Percentiles rank a stretch among this genome's conserved stretches.
These are phyloP conservation scores for Sesia bembeciformis DNA, from an alignment of 2,888 invertebrate species.

Conservation along the genomic window DNA sequence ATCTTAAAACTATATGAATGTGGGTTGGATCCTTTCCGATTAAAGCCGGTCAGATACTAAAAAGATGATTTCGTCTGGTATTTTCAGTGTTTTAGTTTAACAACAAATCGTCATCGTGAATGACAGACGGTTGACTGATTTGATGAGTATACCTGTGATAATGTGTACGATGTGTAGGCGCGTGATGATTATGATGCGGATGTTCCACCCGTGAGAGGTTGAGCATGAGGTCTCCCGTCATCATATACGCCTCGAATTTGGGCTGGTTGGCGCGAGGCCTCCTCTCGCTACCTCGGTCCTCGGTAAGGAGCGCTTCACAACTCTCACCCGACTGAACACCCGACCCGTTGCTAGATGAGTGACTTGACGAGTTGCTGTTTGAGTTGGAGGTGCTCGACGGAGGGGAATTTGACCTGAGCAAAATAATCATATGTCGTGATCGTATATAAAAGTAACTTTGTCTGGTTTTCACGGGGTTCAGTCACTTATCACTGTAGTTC, in stretches of 20 bases:
- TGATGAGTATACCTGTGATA: conserved; percentile 45
- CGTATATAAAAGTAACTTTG: too few relatives aligned
- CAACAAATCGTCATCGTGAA: too few relatives aligned
- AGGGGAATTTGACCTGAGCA: conserved; percentile 46
- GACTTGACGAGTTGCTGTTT: conserved; percentile 55
- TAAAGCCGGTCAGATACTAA: too few relatives aligned
- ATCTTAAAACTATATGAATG: too few relatives aligned
- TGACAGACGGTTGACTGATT: too few relatives aligned
- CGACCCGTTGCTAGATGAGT: conserved; percentile 62
- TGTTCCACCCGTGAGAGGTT: conserved; percentile 90
- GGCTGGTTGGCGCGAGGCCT: conserved; percentile 50
- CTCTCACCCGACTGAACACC: conserved; percentile 72
- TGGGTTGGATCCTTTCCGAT: too few relatives aligned
- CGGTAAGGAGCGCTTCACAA: conserved; percentile 52
- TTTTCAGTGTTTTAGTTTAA: too few relatives aligned
- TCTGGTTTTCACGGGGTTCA: too few relatives aligned
- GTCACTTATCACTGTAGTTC: too few relatives aligned
- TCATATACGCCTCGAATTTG: conserved; percentile 95
- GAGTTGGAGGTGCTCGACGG: conserved; percentile 61
- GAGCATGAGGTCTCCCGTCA: conserved; percentile 97
- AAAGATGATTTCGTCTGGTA: too few relatives aligned
- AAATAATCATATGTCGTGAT: too few relatives aligned
- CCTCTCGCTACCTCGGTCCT: conserved; percentile 48
- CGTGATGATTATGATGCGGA: conserved; percentile 70
- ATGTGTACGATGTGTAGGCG: conserved; percentile 62